Base-by-base conservation (phyloP, 1,140 invertebrate genomes). In the Drosophila prosaltans region DNA sequence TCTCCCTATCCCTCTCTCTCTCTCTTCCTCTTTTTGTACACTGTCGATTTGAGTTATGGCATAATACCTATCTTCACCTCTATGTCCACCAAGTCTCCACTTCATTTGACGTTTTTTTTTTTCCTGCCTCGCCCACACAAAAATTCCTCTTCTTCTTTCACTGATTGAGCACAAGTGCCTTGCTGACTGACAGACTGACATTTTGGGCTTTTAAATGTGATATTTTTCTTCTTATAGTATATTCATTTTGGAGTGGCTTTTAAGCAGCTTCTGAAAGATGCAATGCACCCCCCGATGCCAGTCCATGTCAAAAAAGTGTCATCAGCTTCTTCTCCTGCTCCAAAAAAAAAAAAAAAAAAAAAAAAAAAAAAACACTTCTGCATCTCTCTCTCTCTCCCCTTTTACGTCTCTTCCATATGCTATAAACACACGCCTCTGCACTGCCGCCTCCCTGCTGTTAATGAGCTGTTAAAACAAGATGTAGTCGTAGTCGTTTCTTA, bases 121-220 rank as follows among this genome's bases (percentile, higher is more conserved):
- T 48, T 48, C 9, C 21, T 51, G 43, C 39, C 58, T 45, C 63
- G 75, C 79, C 75, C 75, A 75, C 82, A 45, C 82, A 62, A 61
- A 54, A 3, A 21, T 45, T 43, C 21, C 60, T 55, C 32, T 26
- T 41, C 39, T 45, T 32, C 36, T 58, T 65, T 72, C 72, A 72
- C 80, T 88, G 84, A 88, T 88, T 88, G 84, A 88, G 84, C 80
- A 82, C 80, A 83, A 88, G 84, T 88, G 84, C 77, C 78, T 65
- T 63, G 71, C 62, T 78, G 81, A 75, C 85, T 89, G 84, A 88
- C 83, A 88, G 84, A 58, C 67, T 76, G 82, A 88, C 84, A 88
- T 84, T 88, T 88, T 89, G 73, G 84, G 84, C 83, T 88, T 88
- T 88, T 88, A 88, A 84, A 85, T 73, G 74, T 66, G 73, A 72